phyloP scores from a whole-genome alignment of 2,113 vertebrate species.

The Pituophis catenifer region DNA sequence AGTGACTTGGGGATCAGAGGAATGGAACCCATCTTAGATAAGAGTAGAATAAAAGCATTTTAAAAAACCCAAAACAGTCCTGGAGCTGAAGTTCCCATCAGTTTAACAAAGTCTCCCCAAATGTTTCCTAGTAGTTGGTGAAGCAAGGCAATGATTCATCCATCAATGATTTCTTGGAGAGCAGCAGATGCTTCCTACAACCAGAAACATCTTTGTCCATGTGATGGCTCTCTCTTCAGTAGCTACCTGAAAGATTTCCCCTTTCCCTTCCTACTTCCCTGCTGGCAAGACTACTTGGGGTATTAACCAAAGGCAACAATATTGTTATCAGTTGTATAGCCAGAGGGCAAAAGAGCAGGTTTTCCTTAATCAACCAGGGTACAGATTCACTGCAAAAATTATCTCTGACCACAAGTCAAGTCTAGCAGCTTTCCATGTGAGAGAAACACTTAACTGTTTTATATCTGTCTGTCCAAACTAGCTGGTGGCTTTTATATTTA shows the following conservation, averaged over 20 bases:
- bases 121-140: not conserved
- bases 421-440: conserved; percentile 39
- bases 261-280: not conserved
- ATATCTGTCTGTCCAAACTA: conserved; percentile 45
- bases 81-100: not conserved
- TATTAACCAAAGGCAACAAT: conserved; percentile 8
- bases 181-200: not conserved
- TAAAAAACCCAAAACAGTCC: not conserved
- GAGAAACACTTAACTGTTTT: conserved; percentile 42
- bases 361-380: conserved; percentile 42
- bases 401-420: conserved; percentile 57
- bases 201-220: not conserved
- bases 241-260: not conserved
- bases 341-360: conserved; percentile 36
- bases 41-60: not conserved
- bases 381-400: conserved; percentile 63
- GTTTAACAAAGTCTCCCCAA: not conserved
- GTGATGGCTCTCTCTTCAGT: not conserved
- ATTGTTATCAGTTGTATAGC: conserved; percentile 31
- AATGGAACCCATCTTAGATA: not conserved
- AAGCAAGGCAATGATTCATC: not conserved
- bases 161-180: not conserved
- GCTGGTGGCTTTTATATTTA: conserved; percentile 49
- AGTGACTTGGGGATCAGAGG: not conserved
- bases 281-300: not conserved